Evolutionary conservation across 2,888 invertebrate species (phyloP).

Genomic region (Camponotus fellah): DNA sequence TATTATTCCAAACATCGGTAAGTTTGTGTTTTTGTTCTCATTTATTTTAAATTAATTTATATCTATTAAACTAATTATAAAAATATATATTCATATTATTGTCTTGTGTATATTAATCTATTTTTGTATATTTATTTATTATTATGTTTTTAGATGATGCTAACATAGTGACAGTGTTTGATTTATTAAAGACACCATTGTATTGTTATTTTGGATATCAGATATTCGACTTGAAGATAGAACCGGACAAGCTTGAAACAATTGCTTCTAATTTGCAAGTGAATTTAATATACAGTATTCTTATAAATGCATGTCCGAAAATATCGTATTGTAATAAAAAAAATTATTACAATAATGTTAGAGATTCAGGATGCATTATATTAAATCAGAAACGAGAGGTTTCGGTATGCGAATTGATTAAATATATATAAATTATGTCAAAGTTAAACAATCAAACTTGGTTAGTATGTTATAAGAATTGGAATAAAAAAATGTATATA

Average conservation of each 20-base stretch:
- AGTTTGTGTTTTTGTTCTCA: neutral
- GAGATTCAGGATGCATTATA: constrained; percentile 76
- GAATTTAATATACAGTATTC: constrained; percentile 91
- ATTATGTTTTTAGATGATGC: constrained; percentile 61
- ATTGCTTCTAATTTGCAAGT: constrained; percentile 91
- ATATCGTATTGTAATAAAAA: constrained; percentile 8
- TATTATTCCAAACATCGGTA: constrained; percentile 73
- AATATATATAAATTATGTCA: neutral
- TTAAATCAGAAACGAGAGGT: constrained; percentile 85
- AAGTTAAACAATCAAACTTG: no score
- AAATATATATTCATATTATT: neutral
- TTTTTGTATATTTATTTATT: neutral
- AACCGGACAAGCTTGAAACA: constrained; percentile 90
- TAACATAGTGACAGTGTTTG: constrained; percentile 59
- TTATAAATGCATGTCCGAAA: constrained; percentile 91
- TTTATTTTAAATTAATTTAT: neutral
- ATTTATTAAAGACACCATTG: constrained; percentile 61
- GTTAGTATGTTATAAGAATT: neutral
- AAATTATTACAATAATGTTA: constrained; percentile 47
- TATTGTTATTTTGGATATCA: constrained; percentile 82
- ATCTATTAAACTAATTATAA: neutral
- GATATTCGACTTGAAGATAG: constrained; percentile 90
- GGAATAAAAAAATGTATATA: no score
- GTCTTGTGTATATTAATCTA: neutral
- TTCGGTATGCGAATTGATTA: constrained; percentile 65